These are phyloP conservation scores for Pan paniscus DNA, from an alignment of 2,113 vertebrate species.

Conservation along the genomic window DNA sequence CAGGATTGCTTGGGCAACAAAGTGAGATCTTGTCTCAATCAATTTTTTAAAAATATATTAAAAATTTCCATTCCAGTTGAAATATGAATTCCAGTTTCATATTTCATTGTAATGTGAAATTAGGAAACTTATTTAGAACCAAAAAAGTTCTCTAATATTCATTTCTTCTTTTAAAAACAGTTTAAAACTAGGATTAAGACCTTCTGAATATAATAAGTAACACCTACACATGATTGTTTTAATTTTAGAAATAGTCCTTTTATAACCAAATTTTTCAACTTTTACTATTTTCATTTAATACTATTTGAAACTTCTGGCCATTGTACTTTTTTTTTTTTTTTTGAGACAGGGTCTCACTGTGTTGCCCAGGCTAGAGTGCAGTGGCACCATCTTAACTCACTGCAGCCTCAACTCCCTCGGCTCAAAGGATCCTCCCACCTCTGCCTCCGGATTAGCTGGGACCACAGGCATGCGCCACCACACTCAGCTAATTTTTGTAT, in stretches of 20 bases:
- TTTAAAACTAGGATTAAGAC: not conserved
- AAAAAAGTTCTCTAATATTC: not conserved
- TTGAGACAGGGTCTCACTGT: not conserved
- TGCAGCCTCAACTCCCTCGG: not conserved
- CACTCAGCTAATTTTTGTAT: not conserved
- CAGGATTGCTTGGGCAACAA: no score
- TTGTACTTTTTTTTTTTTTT: not conserved
- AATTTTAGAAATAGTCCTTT: not conserved
- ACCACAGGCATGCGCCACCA: not conserved
- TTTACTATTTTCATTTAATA: not conserved
- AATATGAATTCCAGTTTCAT: no score
- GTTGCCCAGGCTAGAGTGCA: not conserved
- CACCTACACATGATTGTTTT: not conserved
- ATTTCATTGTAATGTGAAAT: not conserved
- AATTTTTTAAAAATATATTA: no score
- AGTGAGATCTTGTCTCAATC: no score
- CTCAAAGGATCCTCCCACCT: not conserved
- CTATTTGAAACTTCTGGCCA: not conserved
- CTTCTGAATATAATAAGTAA: conserved; percentile 6
- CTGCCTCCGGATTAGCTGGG: not conserved
- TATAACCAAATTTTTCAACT: not conserved
- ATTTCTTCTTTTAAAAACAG: not conserved
- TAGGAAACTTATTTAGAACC: not conserved
- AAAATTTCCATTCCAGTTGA: no score
- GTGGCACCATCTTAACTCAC: not conserved